phyloP scores from a whole-genome alignment of 2,113 vertebrate species.

The Columba livia region DNA sequence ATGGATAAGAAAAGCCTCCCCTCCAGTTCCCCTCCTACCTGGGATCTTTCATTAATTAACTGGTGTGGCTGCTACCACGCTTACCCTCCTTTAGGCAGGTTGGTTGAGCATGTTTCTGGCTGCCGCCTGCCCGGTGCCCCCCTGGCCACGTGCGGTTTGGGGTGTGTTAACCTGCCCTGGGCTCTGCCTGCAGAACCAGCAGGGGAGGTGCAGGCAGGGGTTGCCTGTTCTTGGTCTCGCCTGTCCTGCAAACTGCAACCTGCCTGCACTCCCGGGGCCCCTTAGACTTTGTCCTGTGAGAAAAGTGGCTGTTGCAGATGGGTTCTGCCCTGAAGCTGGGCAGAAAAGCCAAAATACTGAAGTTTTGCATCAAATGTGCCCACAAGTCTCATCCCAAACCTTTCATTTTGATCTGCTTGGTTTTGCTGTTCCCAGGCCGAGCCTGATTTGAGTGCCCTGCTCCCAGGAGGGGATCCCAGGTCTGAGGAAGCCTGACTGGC shows the following conservation, averaged over 20 bases:
- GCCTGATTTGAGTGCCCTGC: neutral
- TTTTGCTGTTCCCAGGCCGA: no score
- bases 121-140: neutral
- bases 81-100: neutral
- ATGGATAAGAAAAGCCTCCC: neutral
- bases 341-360: neutral
- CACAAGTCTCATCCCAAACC: no score
- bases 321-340: neutral
- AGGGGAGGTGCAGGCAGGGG: neutral
- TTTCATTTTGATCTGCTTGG: neutral
- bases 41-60: neutral
- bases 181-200: neutral
- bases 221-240: neutral
- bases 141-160: fast-evolving
- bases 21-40: fast-evolving
- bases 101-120: neutral
- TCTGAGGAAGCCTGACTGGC: neutral
- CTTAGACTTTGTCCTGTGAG: constrained; percentile 41
- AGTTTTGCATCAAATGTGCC: fast-evolving
- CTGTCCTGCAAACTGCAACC: neutral
- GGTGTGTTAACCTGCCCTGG: neutral
- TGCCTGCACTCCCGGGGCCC: fast-evolving
- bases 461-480: no score
- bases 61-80: fast-evolving
- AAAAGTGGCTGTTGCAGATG: neutral